Percentiles rank a stretch among this genome's conserved stretches.
These are phyloP conservation scores for Stichodactyla mertensii DNA, from an alignment of 64 coral and sea anemone species.

Conservation along the genomic window DNA sequence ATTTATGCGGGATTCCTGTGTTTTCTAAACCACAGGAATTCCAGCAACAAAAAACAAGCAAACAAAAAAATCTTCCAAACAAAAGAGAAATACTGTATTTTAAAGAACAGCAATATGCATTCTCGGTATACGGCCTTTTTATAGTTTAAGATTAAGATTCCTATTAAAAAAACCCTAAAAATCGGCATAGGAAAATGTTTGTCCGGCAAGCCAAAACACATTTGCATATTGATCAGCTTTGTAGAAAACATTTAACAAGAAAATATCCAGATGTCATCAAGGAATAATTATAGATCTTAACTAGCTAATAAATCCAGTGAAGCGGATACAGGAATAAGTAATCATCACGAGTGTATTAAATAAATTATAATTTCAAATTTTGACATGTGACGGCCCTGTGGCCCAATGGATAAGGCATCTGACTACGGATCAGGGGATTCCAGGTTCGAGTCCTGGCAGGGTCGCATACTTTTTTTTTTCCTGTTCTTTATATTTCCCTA, in stretches of 20 bases:
- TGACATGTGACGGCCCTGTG: constrained; percentile 38
- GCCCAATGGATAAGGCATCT: constrained; percentile 35
- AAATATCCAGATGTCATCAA: too few relatives aligned
- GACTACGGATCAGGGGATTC: too few relatives aligned
- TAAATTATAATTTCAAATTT: not conserved
- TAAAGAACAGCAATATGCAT: not conserved
- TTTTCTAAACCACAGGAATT: not conserved
- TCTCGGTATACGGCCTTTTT: too few relatives aligned
- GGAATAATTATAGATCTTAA: too few relatives aligned
- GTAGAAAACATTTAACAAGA: too few relatives aligned
- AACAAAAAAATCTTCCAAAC: not conserved
- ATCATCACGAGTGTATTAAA: not conserved
- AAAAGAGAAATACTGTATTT: not conserved
- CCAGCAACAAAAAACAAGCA: not conserved
- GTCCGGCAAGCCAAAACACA: too few relatives aligned
- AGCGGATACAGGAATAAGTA: too few relatives aligned
- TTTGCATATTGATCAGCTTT: too few relatives aligned
- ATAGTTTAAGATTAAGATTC: too few relatives aligned
- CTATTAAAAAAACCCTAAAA: too few relatives aligned
- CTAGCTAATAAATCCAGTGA: too few relatives aligned
- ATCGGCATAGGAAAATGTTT: too few relatives aligned
- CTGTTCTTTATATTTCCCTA: not conserved
- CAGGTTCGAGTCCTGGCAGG: constrained; percentile 82
- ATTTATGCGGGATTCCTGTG: not conserved
- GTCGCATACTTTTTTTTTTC: constrained; percentile 22